phyloP scores from a whole-genome alignment of 2,888 invertebrate genomes.

The Perizoma affinitatum region DNA sequence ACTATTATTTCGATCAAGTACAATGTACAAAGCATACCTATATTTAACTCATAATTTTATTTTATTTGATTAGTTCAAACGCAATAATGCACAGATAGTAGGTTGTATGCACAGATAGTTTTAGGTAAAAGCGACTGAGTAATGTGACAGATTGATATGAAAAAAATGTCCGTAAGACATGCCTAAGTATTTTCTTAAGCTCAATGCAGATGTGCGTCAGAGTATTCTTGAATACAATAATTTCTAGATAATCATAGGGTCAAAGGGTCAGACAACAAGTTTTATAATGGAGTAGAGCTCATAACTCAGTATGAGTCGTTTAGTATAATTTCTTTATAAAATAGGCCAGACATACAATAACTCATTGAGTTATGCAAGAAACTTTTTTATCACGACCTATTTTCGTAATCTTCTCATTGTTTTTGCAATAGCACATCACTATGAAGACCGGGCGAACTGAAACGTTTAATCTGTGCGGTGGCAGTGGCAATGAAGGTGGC shows the following conservation, averaged over 20 bases:
- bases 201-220: too few species aligned
- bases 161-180: neutral
- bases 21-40: too few species aligned
- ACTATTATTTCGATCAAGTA: too few species aligned
- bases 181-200: neutral
- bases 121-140: too few species aligned
- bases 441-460: neutral
- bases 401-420: conserved; percentile 27
- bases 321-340: conserved; percentile 30
- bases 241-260: conserved; percentile 21
- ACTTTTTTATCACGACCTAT: conserved; percentile 32
- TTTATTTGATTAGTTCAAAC: too few species aligned
- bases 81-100: too few species aligned
- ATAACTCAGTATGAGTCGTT: conserved; percentile 14
- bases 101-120: too few species aligned
- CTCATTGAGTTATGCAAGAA: conserved; percentile 26
- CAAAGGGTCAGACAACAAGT: conserved; percentile 11
- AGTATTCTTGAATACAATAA: neutral
- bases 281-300: conserved; percentile 6
- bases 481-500: neutral
- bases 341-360: conserved; percentile 41
- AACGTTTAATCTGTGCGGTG: too few species aligned
- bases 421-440: conserved; percentile 5
- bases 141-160: too few species aligned
- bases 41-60: too few species aligned